Base-by-base conservation (phyloP, 1,140 invertebrate genomes). In the Rhopalosiphum maidis region DNA sequence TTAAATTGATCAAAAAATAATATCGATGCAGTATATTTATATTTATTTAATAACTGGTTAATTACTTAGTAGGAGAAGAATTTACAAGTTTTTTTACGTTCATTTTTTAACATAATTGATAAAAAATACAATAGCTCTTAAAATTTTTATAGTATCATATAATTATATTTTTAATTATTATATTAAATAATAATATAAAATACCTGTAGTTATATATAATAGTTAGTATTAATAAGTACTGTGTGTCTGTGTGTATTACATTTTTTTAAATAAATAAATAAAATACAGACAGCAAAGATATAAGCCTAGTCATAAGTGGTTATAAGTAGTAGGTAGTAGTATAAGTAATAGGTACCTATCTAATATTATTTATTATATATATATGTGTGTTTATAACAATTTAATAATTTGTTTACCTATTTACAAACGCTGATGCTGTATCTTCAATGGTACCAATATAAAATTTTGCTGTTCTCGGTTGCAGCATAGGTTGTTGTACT, bases 401-500 rank as follows among this genome's bases (percentile, higher is more conserved):
- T 77, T 18, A 68, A 48, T 82, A 46, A n/a, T 46, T 51, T 25
- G 0, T 94, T 94, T 95, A 97, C 97, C 97, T 97, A 91, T 95
- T 94, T 83, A 98, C 95, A 95, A 98, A 97, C 94, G 97, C 97
- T 85, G 95, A 95, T 9, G 97, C 97, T 35, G 98, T 97, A 94
- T 96, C 95, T 95, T 98, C 97, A 83, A 98, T 96, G 37, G 96
- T 96, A 60, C 96, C 96, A 41, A 98, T 96, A 94, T 98, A 98
- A 91, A 97, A 96, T 95, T 96, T 96, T 2, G 97, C 97, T 2
- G 96, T 97, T 94, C 97, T 96, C 8, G 98, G 97, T 94, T 97
- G 97, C 94, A 98, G 95, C 95, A 98, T 96, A n/a, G 97, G 96
- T 95, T 98, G 97, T 94, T 98, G 97, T n/a, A 98, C 97, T 95